Evolutionary conservation across 23 tunicate species (phyloP), one percentile per base, ranked within the genome.

Genomic region (Ascidia mentula): DNA sequence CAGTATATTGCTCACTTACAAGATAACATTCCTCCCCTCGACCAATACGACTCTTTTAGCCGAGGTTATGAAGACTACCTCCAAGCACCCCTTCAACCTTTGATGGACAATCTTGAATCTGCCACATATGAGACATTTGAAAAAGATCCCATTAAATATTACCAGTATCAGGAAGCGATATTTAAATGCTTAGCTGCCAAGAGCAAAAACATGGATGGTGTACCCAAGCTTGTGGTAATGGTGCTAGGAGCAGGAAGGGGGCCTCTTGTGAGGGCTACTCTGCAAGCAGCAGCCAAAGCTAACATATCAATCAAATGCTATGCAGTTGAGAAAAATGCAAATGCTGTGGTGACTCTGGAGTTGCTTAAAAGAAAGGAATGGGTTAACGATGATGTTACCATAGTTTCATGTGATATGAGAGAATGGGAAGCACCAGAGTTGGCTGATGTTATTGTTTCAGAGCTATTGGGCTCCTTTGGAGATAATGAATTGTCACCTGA

Each of bases 401-500:
- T 96, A 0, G 89, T 96, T 0, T 88, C 94, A 6, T 46, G 98
- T 39, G 99, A 96, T 53, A 96, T 96, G 99, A 60, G 99, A 38
- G 32, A 39, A 20, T 96, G 99, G 97, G 60, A 84, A 33, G 87
- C 97, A 4, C 90, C 93, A 38, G 94, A 87, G 60, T 72, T 83
- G 40, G 99, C 99, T 38, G 99, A 96, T 75, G 77, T 96, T 0
- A 88, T 96, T 40, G 97, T 96, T n/a, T 96, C 99, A 31, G 99
- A 96, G 72, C 80, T 96, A 5, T 77, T 96, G 6, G 99, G 99
- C 0, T 96, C 99, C 12, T 96, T 96, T 70, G 94, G 99, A 6
- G 97, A 91, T 60, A 96, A 96, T 81, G 99, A 96, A 42, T 85
- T 96, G 36, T 88, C 95, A 31, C 99, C 99, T 31, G 99, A 96